phyloP scores from a whole-genome alignment of 2,113 vertebrate genomes.

The Pleuronectes platessa region DNA sequence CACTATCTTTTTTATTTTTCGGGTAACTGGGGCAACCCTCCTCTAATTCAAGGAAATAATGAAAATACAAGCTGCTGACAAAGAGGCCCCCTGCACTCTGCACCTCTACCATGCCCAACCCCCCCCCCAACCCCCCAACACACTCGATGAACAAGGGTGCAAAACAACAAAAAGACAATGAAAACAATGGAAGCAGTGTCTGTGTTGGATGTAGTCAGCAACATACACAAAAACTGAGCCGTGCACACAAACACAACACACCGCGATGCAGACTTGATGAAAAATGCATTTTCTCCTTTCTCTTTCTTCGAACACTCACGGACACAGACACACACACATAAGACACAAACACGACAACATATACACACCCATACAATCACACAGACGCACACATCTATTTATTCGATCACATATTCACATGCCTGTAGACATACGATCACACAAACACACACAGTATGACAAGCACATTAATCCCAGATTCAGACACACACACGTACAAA shows the following conservation, averaged over 20 bases:
- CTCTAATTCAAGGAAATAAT: constrained; percentile 50
- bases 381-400: constrained; percentile 13
- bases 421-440: constrained; percentile 14
- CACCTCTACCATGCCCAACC: constrained; percentile 26
- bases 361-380: neutral
- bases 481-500: neutral
- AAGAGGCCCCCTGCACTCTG: constrained; percentile 41
- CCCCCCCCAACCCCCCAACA: neutral
- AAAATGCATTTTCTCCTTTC: no score
- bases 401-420: neutral
- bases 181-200: constrained; percentile 21
- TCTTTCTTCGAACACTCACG: no score
- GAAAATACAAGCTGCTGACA: constrained; percentile 54
- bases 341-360: no score
- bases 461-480: neutral
- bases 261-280: no score
- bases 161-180: constrained; percentile 49
- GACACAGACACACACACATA: no score
- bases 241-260: no score
- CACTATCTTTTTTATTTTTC: constrained; percentile 40
- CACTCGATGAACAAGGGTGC: constrained; percentile 55
- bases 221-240: constrained; percentile 1
- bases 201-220: no score
- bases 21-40: constrained; percentile 58
- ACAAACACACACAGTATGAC: neutral